These are phyloP conservation scores for Myotis lucifugus DNA, from an alignment of 2,113 vertebrate genomes.

Conservation along the genomic window DNA sequence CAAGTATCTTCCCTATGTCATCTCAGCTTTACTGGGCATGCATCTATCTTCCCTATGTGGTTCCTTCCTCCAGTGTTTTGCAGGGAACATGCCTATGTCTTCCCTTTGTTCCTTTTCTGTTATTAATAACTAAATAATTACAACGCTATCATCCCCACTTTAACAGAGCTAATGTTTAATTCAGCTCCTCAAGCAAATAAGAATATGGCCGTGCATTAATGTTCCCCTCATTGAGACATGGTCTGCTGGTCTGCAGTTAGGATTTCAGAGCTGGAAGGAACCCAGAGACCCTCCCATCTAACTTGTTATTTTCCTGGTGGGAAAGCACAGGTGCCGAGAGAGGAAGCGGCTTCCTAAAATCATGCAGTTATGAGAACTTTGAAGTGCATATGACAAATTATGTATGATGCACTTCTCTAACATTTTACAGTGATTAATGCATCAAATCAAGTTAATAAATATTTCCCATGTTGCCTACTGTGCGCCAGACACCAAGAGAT, in stretches of 20 bases:
- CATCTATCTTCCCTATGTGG: no score
- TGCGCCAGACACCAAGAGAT: background rate
- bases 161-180: background rate
- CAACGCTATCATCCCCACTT: background rate
- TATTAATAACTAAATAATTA: no score
- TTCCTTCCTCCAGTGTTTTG: no score
- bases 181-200: background rate
- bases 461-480: background rate
- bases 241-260: background rate
- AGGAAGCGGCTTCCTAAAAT: background rate
- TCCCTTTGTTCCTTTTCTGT: no score
- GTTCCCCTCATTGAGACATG: background rate
- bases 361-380: background rate
- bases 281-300: background rate
- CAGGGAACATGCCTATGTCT: no score
- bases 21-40: no score
- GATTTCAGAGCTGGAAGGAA: background rate
- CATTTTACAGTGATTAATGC: background rate
- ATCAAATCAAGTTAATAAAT: background rate
- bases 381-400: background rate
- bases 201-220: background rate
- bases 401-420: background rate
- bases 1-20: no score
- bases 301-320: background rate
- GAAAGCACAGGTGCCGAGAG: background rate